phyloP scores from a whole-genome alignment of 2,797 vertebrate species.

The Myoxocephalus aenaeus region DNA sequence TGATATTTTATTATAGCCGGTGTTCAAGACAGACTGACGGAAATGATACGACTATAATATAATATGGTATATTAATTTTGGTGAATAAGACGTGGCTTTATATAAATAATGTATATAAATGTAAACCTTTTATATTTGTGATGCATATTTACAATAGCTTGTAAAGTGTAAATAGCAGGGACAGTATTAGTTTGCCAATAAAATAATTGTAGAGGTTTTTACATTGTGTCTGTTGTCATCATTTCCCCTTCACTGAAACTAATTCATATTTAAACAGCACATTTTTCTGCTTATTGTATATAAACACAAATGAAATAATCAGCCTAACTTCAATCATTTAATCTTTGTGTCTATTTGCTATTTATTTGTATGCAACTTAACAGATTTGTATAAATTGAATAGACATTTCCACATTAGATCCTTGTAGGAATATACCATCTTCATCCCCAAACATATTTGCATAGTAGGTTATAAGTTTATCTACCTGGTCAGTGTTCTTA shows the following conservation, averaged over 20 bases:
- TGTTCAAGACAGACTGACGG: slow-evolving; percentile 49
- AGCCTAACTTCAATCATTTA: background rate
- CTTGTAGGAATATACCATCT: background rate
- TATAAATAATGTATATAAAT: slow-evolving; percentile 86
- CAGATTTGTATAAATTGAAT: background rate
- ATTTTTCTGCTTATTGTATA: background rate
- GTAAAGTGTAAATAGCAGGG: slow-evolving; percentile 88
- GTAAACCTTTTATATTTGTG: slow-evolving; percentile 83
- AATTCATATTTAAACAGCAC: background rate
- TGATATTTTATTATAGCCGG: slow-evolving; percentile 52
- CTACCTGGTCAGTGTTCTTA: slow-evolving; percentile 8
- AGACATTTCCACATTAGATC: background rate
- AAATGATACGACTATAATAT: slow-evolving; percentile 58
- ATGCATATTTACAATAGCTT: slow-evolving; percentile 81
- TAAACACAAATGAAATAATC: background rate
- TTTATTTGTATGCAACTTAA: background rate
- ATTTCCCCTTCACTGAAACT: slow-evolving; percentile 25
- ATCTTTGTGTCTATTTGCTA: background rate
- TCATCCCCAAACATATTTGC: background rate
- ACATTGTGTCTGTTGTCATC: slow-evolving; percentile 63
- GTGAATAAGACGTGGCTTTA: slow-evolving; percentile 66
- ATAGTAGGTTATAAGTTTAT: background rate
- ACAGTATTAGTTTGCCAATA: slow-evolving; percentile 85
- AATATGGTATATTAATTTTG: slow-evolving; percentile 66
- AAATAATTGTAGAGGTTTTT: slow-evolving; percentile 84